These are phyloP conservation scores for Notamacropus eugenii DNA, from an alignment of 2,797 vertebrate species.

Conservation along the genomic window DNA sequence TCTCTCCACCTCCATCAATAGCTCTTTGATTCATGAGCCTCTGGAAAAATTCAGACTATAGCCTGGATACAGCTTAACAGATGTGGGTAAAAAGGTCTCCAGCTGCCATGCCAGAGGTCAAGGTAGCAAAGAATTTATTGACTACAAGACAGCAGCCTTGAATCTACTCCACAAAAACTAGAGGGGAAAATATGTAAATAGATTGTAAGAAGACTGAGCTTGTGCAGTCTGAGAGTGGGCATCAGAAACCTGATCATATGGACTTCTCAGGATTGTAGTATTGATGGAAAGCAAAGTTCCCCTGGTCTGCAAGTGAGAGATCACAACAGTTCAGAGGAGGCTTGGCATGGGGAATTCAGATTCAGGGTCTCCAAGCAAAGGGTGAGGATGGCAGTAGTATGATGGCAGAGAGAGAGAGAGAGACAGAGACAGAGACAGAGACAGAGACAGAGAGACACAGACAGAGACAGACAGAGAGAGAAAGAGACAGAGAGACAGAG, in stretches of 20 bases:
- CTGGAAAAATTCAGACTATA: neutral
- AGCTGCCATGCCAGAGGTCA: neutral
- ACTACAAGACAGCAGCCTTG: neutral
- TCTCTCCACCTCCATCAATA: neutral
- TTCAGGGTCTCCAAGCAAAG: neutral
- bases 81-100: neutral
- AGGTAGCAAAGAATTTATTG: neutral
- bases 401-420: neutral
- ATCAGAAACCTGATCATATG: neutral
- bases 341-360: neutral
- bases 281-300: neutral
- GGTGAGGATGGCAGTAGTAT: neutral
- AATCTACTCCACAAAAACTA: neutral
- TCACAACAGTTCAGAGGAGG: neutral
- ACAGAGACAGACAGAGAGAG: neutral
- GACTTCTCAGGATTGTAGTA: neutral
- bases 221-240: neutral
- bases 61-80: neutral
- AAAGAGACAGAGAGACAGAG: no score
- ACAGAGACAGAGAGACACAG: neutral
- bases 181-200: neutral
- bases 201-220: neutral
- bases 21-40: neutral
- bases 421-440: no score
- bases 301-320: neutral